Conservation (phyloP, 1,140 invertebrate species). For the Andricus grossulariae region DNA sequence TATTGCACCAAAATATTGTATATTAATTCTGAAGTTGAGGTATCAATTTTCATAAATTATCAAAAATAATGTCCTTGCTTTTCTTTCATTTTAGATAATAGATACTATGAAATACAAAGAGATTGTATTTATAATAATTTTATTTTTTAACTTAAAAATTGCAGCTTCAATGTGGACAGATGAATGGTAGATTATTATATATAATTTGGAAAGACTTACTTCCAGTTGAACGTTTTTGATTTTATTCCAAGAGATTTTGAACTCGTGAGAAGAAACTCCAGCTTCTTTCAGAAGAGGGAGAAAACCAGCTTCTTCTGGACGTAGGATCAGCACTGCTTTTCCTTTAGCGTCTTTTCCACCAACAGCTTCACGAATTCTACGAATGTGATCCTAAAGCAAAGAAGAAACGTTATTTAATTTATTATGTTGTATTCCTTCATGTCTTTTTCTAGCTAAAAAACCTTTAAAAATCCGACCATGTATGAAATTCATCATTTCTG, state of each 20-base stretch:
- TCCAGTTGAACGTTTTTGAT: conserved; percentile 95
- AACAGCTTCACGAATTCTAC: conserved; percentile 97
- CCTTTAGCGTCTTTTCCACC: conserved; percentile 93
- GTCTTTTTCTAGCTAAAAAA: too few relatives aligned
- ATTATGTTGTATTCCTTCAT: too few relatives aligned
- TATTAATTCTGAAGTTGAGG: too few relatives aligned
- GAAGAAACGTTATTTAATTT: neutral
- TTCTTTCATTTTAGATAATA: too few relatives aligned
- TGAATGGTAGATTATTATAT: conserved; percentile 8
- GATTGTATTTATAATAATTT: too few relatives aligned
- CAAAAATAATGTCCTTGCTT: too few relatives aligned
- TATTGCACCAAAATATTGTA: too few relatives aligned
- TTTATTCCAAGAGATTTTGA: conserved; percentile 98
- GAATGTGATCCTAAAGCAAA: conserved; percentile 87
- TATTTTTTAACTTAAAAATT: too few relatives aligned
- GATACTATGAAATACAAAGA: too few relatives aligned
- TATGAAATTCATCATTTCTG: conserved; percentile 1
- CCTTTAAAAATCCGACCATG: neutral
- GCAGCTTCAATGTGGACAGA: too few relatives aligned
- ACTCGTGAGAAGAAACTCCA: conserved; percentile 96
- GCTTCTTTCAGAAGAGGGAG: conserved; percentile 94
- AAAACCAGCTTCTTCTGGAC: conserved; percentile 97
- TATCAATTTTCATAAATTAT: too few relatives aligned
- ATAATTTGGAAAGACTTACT: conserved; percentile 75
- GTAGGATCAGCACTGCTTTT: conserved; percentile 93